Evolutionary conservation across 2,113 vertebrate genomes (phyloP), one percentile per base, ranked within the genome.

Genomic region (Coptodon bakossiorum): DNA sequence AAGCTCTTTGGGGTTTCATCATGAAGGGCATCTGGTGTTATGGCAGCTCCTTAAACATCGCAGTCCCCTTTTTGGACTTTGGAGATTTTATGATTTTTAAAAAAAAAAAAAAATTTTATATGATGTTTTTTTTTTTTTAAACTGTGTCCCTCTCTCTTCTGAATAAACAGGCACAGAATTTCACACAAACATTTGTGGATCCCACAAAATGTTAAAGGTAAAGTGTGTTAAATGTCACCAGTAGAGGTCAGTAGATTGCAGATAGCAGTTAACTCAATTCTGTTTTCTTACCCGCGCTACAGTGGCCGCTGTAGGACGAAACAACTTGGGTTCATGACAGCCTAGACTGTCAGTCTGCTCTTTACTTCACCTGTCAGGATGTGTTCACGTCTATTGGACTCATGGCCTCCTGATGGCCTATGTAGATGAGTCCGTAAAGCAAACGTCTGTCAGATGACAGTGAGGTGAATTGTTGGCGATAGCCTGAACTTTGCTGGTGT

Each of bases 341-440:
- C 16, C 59, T 34, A 34, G 57, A 17, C 14, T 59, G 53, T 27
- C 8, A 31, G 14, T 34, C 0, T 61, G 59, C 29, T 34, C 5
- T 63, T 61, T 19, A 34, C 57, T 17, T 34, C 29, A 63, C 16
- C 16, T 34, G 16, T 34, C 29, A 19, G 59, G 29, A 63, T 34
- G 2, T 34, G 59, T 1, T 1, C 59, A 63, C 59, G 0, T 61
- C 29, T 34, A 34, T 63, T 59, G 56, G 0, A 59, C 24, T 29
- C 24, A 29, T 59, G 54, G 54, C 12, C 12, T 57, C 56, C 56
- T 61, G 57, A 31, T 61, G 16, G 16, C 29, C 57, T 61, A 6
- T 63, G 2, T 19, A 63, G 16, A 63, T 0, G 29, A 63, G 29
- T 63, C 59, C 5, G 3, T 34, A 34, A 63, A 63, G 16, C 59